Evolutionary conservation across 2,888 invertebrate genomes (phyloP).

Genomic region (Agonum fuliginosum): DNA sequence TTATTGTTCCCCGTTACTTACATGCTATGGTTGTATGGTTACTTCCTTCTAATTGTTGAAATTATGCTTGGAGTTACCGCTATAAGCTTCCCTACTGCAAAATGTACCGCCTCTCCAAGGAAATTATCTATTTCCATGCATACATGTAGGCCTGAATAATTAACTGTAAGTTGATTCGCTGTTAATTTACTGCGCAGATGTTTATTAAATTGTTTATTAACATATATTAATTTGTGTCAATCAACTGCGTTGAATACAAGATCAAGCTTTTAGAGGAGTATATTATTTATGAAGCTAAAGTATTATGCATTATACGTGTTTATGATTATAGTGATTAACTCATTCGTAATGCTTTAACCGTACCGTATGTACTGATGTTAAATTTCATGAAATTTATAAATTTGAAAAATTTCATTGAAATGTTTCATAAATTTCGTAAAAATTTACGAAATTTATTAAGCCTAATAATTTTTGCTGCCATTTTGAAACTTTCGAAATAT

Average conservation of each 20-base stretch:
- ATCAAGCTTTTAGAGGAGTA: too few species aligned
- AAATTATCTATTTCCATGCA: constrained; percentile 43
- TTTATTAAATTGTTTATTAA: constrained; percentile 31
- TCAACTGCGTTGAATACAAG: background rate
- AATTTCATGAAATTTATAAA: too few species aligned
- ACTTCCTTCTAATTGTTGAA: constrained; percentile 20
- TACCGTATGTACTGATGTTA: too few species aligned
- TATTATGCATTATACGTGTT: too few species aligned
- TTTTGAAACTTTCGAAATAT: too few species aligned
- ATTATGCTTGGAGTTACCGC: constrained; percentile 5
- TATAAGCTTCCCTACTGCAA: constrained; percentile 10
- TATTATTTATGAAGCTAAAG: too few species aligned
- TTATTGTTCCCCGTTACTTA: constrained; percentile 12
- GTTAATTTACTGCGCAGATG: constrained; percentile 31
- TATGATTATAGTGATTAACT: too few species aligned
- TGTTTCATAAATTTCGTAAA: too few species aligned
- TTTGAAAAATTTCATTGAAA: too few species aligned
- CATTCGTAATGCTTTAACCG: background rate
- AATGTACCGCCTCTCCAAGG: constrained; percentile 35
- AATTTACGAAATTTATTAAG: too few species aligned
- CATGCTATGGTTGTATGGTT: background rate
- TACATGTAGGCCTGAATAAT: constrained; percentile 29
- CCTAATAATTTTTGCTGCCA: too few species aligned
- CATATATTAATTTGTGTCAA: constrained; percentile 25
- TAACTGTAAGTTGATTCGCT: constrained; percentile 22